Evolutionary conservation across 2,888 invertebrate genomes (phyloP).

Genomic region (Boloria selene): DNA sequence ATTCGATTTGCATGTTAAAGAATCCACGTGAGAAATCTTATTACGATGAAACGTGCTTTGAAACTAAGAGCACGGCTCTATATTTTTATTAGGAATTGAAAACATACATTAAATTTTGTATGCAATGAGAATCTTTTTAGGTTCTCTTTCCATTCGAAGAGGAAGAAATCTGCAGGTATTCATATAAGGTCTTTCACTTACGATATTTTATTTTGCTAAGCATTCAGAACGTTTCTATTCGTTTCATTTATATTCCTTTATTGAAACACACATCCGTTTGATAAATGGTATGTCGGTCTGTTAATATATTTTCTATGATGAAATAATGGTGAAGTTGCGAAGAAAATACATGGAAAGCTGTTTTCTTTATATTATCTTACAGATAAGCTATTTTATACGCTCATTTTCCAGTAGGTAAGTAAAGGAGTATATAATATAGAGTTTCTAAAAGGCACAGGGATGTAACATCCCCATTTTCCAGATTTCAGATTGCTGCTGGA

Average conservation of each 20-base stretch:
- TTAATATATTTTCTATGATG: too few relatives aligned
- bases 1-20: conserved; percentile 23
- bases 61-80: conserved; percentile 10
- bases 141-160: conserved; percentile 18
- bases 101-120: conserved; percentile 22
- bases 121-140: conserved; percentile 11
- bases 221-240: conserved; percentile 11
- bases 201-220: conserved; percentile 6
- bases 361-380: too few relatives aligned
- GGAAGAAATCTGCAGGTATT: conserved; percentile 8
- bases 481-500: too few relatives aligned
- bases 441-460: too few relatives aligned
- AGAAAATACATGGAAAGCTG: too few relatives aligned
- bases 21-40: conserved; percentile 34
- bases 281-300: too few relatives aligned
- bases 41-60: conserved; percentile 32
- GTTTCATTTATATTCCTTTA: conserved; percentile 10
- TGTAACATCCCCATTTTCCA: too few relatives aligned
- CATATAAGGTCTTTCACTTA: conserved; percentile 3
- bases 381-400: too few relatives aligned
- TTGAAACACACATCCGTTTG: too few relatives aligned
- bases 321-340: too few relatives aligned
- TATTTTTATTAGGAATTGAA: conserved; percentile 26
- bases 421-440: too few relatives aligned
- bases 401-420: too few relatives aligned